Evolutionary conservation across 2,113 vertebrate species (phyloP), one percentile per base, ranked within the genome.

Genomic region (Zosterops borbonicus): DNA sequence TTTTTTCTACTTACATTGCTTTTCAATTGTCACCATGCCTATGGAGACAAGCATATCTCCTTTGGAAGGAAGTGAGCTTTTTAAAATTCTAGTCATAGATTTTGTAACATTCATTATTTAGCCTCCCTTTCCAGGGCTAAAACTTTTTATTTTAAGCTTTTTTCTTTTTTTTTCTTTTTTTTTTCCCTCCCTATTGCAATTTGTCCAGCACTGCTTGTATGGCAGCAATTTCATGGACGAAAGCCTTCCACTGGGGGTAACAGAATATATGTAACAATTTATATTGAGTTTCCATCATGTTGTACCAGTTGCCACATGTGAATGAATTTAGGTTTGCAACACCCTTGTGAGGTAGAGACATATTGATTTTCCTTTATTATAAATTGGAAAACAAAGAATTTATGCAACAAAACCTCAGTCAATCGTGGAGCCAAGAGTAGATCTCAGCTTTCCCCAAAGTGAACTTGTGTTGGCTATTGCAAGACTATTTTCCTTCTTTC

Each of bases 151-250:
- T 73, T 70, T 81, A 64, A 39, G 25, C 3, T 70, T 35, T 39
- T 39, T 39, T 11, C 39, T 39, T 39, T 39, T 12, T 39, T 39
- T 39, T 12, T 68, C 41, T 44, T 5, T 37, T 55, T 49, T 39
- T 83, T 35, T 39, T 9, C 37, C 37, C 1, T 10, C 11, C 46
- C 42, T 42, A 15, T 33, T 92, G 75, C 75, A 90, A 86, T 95
- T 93, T 94, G 71, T 88, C 68, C 64, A 21, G 33, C 7, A 7
- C 33, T 7, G 5, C 64, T 91, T 83, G 37, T 83, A 85, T 0
- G 0, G 68, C 42, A 94, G 93, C 88, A 96, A 96, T 96, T 97
- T 96, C 94, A 96, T 94, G 93, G 95, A 83, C 83, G 82, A 93
- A 94, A 94, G 92, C 60, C 85, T 86, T 94, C 79, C 71, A 90